phyloP scores from a whole-genome alignment of 2,888 invertebrate genomes.

The Cynaeus angustus region DNA sequence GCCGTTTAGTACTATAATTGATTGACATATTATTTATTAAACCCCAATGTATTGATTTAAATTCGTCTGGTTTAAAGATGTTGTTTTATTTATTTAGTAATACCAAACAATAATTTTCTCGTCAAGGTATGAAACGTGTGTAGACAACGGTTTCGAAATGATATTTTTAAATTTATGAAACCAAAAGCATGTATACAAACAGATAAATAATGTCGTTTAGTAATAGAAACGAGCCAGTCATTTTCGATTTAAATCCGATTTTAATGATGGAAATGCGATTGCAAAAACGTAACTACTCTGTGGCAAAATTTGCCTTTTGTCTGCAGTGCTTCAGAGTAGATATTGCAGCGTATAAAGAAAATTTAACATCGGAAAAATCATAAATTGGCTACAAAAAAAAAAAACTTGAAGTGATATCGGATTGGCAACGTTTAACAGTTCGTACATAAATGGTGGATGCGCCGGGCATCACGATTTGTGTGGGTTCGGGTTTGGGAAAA shows the following conservation, averaged over 20 bases:
- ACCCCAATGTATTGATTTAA: constrained; percentile 10
- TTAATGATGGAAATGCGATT: not conserved
- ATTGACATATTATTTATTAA: constrained; percentile 6
- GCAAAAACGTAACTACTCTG: not conserved
- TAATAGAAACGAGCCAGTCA: too few species aligned
- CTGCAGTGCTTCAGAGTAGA: too few species aligned
- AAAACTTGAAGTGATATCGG: too few species aligned
- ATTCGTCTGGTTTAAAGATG: constrained; percentile 6
- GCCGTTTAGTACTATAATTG: not conserved
- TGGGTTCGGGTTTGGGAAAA: too few species aligned
- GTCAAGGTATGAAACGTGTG: constrained; percentile 4
- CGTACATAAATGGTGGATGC: too few species aligned
- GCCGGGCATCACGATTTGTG: too few species aligned
- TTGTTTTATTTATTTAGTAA: not conserved
- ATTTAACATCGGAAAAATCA: too few species aligned
- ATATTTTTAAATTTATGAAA: constrained; percentile 15
- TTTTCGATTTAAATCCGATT: constrained; percentile 2
- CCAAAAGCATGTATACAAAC: constrained; percentile 3
- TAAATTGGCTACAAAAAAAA: too few species aligned
- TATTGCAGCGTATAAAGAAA: too few species aligned
- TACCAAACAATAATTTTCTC: constrained; percentile 10
- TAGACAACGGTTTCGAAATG: constrained; percentile 1
- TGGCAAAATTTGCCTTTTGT: too few species aligned
- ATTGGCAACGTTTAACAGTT: too few species aligned
- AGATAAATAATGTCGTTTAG: not conserved